A percentile compares a stretch with the other conserved stretches of the same genome.
These are phyloP conservation scores for Aphelinus atriplicis DNA, from an alignment of 1,140 invertebrate genomes.

Conservation along the genomic window DNA sequence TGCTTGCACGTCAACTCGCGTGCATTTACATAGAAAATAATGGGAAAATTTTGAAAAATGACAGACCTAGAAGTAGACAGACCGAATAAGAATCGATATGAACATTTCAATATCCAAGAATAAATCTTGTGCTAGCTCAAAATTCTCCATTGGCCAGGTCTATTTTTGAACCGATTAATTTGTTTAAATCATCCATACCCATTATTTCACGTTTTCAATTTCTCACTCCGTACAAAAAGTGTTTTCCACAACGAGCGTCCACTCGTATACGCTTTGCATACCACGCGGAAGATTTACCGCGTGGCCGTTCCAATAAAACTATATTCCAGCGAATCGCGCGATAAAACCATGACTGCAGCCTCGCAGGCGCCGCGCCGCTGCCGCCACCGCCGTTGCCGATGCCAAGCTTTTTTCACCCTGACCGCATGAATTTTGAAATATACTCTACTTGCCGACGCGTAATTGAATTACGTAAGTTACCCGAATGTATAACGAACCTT, in stretches of 20 bases:
- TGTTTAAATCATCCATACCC: too few relatives aligned
- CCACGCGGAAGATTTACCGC: slow-evolving; percentile 16
- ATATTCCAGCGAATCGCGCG: slow-evolving; percentile 30
- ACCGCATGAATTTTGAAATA: slow-evolving; percentile 37
- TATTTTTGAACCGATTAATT: too few relatives aligned
- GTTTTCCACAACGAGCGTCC: background rate
- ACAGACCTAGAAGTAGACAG: too few relatives aligned
- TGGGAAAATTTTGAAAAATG: too few relatives aligned
- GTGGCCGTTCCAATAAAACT: slow-evolving; percentile 33
- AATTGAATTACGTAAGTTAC: slow-evolving; percentile 38
- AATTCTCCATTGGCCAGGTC: too few relatives aligned
- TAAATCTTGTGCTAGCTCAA: too few relatives aligned
- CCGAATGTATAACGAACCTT: slow-evolving; percentile 38
- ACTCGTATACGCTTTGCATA: slow-evolving; percentile 2
- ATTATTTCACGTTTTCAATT: too few relatives aligned
- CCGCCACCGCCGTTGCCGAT: too few relatives aligned
- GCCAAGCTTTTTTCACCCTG: background rate
- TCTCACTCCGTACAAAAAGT: slow-evolving; percentile 2
- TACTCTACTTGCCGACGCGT: slow-evolving; percentile 16
- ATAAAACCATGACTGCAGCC: slow-evolving; percentile 8
- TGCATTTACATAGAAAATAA: too few relatives aligned
- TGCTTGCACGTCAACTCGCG: too few relatives aligned
- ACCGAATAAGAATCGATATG: too few relatives aligned
- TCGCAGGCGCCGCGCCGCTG: background rate
- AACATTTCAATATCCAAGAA: too few relatives aligned